Base-by-base conservation (phyloP, 2,797 vertebrate species). In the Acanthurus tractus region DNA sequence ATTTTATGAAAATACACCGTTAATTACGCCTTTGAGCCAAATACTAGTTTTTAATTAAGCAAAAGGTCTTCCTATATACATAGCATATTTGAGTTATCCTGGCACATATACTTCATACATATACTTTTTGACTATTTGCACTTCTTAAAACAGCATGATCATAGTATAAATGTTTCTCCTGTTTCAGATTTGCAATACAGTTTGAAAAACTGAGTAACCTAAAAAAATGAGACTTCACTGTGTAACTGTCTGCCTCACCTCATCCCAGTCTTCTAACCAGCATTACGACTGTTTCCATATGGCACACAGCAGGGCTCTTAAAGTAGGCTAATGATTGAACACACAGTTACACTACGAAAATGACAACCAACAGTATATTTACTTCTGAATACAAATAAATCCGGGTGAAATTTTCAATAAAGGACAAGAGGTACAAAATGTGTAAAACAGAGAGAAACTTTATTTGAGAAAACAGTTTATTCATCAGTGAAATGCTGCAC, bases 221-320 rank as follows among this genome's bases (percentile, higher is more conserved):
- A 46, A 76, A 84, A 69, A 54, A 58, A 57, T 62, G 50, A 63
- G 46, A 75, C 74, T 75, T 76, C 12, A 49, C 14, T 86, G 80
- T 94, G 91, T 90, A 88, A 70, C 80, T 91, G 81, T 87, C 70
- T 78, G 63, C 81, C 65, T 87, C 83, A 79, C 74, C 84, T 90
- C 86, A 53, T 72, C 44, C 67, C 63, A 71, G 75, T 91, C 88
- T 91, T 78, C 70, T 89, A 88, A 87, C 81, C 63, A 82, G 77
- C 59, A 11, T 78, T 75, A 81, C 81, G 76, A 68, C 55, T 79
- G 78, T 78, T 91, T 91, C 92, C 91, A 94, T 92, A 90, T 92
- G 93, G 88, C 71, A 85, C 78, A 77, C 72, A 70, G 57, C 46
- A 70, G 44, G 53, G 22, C 64, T 59, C 20, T 82, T 79, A 45